Percentiles rank a stretch among this genome's conserved stretches.
phyloP scores from a whole-genome alignment of 2,797 vertebrate genomes.

The Acridotheres tristis region DNA sequence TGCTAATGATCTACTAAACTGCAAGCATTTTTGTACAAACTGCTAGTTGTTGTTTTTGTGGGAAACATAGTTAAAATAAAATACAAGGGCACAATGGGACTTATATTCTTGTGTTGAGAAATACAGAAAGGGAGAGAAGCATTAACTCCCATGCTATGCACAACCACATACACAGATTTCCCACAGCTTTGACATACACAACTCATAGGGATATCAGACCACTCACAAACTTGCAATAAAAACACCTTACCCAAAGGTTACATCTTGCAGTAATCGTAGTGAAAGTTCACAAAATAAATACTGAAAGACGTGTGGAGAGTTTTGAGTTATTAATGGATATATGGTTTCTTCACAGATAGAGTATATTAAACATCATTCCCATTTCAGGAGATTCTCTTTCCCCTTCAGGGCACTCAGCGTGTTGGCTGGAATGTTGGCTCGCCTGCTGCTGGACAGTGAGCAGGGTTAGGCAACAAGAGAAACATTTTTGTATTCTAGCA shows the following conservation, averaged over 20 bases:
- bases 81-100: not conserved
- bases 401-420: not conserved
- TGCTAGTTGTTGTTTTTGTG: not conserved
- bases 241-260: not conserved
- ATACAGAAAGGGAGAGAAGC: not conserved
- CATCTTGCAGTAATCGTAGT: not conserved
- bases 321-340: not conserved
- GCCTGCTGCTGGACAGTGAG: fast-evolving
- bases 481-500: not conserved
- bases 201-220: not conserved
- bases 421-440: not conserved
- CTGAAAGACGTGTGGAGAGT: not conserved
- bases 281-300: not conserved
- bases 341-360: not conserved
- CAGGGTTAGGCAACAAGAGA: not conserved
- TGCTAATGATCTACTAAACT: not conserved
- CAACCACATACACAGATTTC: not conserved
- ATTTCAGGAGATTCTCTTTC: not conserved
- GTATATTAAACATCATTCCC: not conserved
- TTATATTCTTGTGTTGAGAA: not conserved
- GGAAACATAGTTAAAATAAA: not conserved
- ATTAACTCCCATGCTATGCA: not conserved
- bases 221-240: not conserved
- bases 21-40: not conserved
- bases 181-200: not conserved